Percentiles rank a stretch among this genome's conserved stretches.
Evolutionary conservation across 30 jellyfish, hydroid and myxozoan species (phyloP).

Genomic region (Pelagia noctiluca): DNA sequence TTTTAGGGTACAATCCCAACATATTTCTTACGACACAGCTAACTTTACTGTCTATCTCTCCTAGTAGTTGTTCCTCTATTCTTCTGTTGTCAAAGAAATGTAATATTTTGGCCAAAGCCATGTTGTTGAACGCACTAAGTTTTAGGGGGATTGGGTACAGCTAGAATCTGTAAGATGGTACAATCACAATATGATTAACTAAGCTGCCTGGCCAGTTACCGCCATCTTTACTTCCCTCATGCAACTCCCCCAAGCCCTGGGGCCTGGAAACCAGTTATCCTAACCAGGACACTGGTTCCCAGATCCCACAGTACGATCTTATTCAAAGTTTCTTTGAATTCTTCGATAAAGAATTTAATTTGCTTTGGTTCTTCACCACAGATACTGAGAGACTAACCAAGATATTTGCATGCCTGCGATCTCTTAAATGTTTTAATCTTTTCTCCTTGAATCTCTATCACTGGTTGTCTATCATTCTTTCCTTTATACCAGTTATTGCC

Average conservation of each 20-base stretch:
- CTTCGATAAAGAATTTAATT: slow-evolving; percentile 17
- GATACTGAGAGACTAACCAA: slow-evolving; percentile 22
- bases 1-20: not conserved
- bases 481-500: slow-evolving; percentile 30
- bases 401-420: slow-evolving; percentile 18
- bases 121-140: slow-evolving; percentile 54
- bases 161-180: no score
- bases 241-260: no score
- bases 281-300: no score
- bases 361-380: slow-evolving; percentile 55
- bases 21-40: slow-evolving; percentile 1
- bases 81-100: slow-evolving; percentile 41
- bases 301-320: no score
- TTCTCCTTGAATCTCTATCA: not conserved
- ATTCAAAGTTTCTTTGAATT: slow-evolving; percentile 16
- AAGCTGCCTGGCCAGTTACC: no score
- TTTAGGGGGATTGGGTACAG: slow-evolving; percentile 24
- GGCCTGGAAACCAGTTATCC: no score
- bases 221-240: no score
- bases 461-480: not conserved
- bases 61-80: not conserved
- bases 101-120: slow-evolving; percentile 58
- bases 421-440: not conserved
- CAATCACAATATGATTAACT: no score
- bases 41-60: not conserved